Percentiles rank a stretch among this genome's conserved stretches.
Evolutionary conservation across 2,797 vertebrate species (phyloP).

Genomic region (Serranus cabrilla): DNA sequence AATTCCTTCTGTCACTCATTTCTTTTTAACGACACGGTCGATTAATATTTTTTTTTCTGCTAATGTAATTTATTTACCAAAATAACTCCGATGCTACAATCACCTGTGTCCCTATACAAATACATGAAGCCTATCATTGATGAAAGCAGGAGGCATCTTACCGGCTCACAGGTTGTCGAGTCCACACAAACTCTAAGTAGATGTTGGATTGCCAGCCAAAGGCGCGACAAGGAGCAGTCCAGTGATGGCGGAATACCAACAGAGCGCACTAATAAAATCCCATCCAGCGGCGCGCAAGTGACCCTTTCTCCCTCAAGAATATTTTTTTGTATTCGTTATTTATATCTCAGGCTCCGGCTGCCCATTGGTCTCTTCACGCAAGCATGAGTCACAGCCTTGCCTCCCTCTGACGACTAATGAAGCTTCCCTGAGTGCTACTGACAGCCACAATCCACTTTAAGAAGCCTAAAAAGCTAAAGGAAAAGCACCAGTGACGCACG

Average conservation of each 20-base stretch:
- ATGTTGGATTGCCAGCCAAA: slow-evolving; percentile 68
- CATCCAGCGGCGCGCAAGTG: slow-evolving; percentile 76
- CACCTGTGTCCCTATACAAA: background rate
- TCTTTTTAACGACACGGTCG: slow-evolving; percentile 3
- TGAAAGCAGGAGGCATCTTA: slow-evolving; percentile 77
- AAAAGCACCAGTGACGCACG: slow-evolving; percentile 70
- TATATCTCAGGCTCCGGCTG: slow-evolving; percentile 83
- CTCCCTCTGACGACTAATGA: slow-evolving; percentile 84
- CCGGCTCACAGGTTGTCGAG: slow-evolving; percentile 82
- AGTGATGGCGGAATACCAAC: slow-evolving; percentile 82
- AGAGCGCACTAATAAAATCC: slow-evolving; percentile 78
- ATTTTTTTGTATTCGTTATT: slow-evolving; percentile 83
- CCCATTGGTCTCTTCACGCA: slow-evolving; percentile 85
- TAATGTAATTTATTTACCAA: background rate
- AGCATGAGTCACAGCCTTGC: slow-evolving; percentile 88
- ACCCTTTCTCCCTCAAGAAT: slow-evolving; percentile 84
- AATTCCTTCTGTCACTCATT: slow-evolving; percentile 55
- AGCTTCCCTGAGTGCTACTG: slow-evolving; percentile 72
- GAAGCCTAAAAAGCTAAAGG: slow-evolving; percentile 57
- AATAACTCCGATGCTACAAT: slow-evolving; percentile 9
- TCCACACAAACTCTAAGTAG: slow-evolving; percentile 71
- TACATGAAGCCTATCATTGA: background rate
- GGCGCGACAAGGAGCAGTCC: slow-evolving; percentile 82
- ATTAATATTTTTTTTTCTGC: background rate
- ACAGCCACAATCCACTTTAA: slow-evolving; percentile 78